Evolutionary conservation across 2,888 invertebrate species (phyloP).

Genomic region (Drosophila algonquin): DNA sequence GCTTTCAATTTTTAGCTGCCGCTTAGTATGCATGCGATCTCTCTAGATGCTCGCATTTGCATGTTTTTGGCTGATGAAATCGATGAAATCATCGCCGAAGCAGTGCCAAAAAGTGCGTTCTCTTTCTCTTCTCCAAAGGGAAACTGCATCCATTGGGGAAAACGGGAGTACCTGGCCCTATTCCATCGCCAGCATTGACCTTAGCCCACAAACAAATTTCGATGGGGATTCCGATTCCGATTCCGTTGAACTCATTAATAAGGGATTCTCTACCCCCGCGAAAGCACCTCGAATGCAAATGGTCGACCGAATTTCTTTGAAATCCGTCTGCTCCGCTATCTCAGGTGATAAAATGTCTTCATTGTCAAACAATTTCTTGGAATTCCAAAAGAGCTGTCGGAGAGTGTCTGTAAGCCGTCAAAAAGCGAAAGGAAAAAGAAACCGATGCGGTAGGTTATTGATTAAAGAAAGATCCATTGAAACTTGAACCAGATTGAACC

Average conservation of each 20-base stretch:
- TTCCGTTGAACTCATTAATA: constrained; percentile 63
- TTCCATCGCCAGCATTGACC: constrained; percentile 43
- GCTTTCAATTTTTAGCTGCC: constrained; percentile 63
- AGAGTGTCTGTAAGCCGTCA: too few relatives aligned
- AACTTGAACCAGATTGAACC: too few relatives aligned
- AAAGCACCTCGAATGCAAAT: constrained; percentile 26
- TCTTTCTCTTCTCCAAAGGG: not conserved
- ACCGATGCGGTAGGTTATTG: constrained; percentile 20
- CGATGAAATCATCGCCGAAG: constrained; percentile 58
- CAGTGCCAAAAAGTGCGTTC: constrained; percentile 8
- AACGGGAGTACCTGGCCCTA: constrained; percentile 7
- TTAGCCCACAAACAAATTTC: constrained; percentile 52
- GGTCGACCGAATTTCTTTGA: constrained; percentile 24
- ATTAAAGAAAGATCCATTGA: constrained; percentile 1
- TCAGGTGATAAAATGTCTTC: constrained; percentile 32
- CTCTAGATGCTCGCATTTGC: constrained; percentile 31
- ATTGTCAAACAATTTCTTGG: constrained; percentile 35
- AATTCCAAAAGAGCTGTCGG: constrained; percentile 9
- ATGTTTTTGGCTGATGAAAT: constrained; percentile 60
- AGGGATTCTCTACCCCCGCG: constrained; percentile 23
- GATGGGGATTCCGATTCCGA: not conserved
- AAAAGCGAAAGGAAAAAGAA: not conserved
- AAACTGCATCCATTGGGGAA: constrained; percentile 25
- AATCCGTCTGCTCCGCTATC: constrained; percentile 22
- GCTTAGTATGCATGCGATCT: constrained; percentile 58